These are phyloP conservation scores for Psylliodes chrysocephalus DNA, from an alignment of 2,888 invertebrate species.

Conservation along the genomic window DNA sequence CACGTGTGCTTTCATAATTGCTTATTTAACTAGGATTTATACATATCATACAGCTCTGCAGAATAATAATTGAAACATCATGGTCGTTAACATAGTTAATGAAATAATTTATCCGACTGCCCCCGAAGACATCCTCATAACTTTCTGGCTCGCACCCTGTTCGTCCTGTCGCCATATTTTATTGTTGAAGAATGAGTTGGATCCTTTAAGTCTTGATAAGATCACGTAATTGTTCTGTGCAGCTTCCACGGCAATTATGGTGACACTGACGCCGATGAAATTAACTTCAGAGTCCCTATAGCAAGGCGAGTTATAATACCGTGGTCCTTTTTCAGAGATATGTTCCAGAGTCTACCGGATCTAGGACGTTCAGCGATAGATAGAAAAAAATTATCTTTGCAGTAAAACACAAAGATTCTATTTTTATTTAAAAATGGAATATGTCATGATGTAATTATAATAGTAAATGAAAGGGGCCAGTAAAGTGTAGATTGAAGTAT, in stretches of 20 bases:
- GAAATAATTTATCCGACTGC: slow-evolving; percentile 12
- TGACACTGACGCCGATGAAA: slow-evolving; percentile 22
- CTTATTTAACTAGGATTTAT: too few species aligned
- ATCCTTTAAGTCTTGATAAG: slow-evolving; percentile 31
- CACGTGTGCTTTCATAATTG: too few species aligned
- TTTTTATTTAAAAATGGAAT: too few species aligned
- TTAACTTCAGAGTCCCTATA: slow-evolving; percentile 13
- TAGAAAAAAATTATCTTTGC: too few species aligned
- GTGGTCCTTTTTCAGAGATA: neutral
- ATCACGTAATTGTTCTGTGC: slow-evolving; percentile 32
- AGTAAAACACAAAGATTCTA: too few species aligned
- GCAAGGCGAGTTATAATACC: neutral
- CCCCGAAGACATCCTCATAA: slow-evolving; percentile 12
- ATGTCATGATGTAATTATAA: too few species aligned
- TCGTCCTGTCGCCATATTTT: slow-evolving; percentile 26
- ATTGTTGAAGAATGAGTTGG: slow-evolving; percentile 31
- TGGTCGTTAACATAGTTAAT: slow-evolving; percentile 7
- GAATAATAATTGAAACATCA: slow-evolving; percentile 13
- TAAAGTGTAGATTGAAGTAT: too few species aligned
- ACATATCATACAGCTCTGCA: neutral
- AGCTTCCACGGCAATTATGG: slow-evolving; percentile 26
- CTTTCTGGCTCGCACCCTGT: slow-evolving; percentile 2
- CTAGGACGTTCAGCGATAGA: too few species aligned
- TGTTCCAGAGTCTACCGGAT: neutral
- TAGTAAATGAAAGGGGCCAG: too few species aligned